Evolutionary conservation across 2,888 invertebrate species (phyloP).

Genomic region (Amphimallon solstitiale): DNA sequence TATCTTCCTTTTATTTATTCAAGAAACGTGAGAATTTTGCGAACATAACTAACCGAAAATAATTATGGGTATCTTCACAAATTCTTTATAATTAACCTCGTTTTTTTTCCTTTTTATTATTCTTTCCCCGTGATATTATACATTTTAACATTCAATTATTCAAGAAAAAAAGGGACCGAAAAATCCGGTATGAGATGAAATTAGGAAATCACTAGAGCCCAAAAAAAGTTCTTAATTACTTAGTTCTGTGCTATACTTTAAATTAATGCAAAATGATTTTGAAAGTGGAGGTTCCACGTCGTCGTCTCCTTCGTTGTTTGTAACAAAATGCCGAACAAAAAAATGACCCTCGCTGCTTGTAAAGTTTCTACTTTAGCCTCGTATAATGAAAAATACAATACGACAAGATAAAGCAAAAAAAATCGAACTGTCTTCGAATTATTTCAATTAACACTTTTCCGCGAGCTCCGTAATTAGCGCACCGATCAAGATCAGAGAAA

Average conservation of each 20-base stretch:
- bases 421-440: conserved; percentile 14
- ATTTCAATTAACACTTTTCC: conserved; percentile 22
- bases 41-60: no score
- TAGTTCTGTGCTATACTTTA: not conserved
- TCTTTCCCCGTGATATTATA: no score
- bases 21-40: no score
- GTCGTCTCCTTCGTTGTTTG: no score
- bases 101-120: no score
- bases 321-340: not conserved
- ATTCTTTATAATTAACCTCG: no score
- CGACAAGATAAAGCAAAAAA: conserved; percentile 4
- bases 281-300: not conserved
- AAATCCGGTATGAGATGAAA: not conserved
- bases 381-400: conserved; percentile 13
- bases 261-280: conserved; percentile 27
- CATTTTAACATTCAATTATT: no score
- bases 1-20: no score
- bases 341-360: not conserved
- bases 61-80: no score
- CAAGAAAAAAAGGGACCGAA: no score
- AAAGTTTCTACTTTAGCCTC: conserved; percentile 8
- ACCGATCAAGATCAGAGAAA: no score
- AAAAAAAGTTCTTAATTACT: conserved; percentile 20
- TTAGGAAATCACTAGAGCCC: conserved; percentile 8
- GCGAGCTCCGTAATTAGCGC: conserved; percentile 4